phyloP scores from a whole-genome alignment of 2,797 vertebrate species.

The Manis crassicaudata region DNA sequence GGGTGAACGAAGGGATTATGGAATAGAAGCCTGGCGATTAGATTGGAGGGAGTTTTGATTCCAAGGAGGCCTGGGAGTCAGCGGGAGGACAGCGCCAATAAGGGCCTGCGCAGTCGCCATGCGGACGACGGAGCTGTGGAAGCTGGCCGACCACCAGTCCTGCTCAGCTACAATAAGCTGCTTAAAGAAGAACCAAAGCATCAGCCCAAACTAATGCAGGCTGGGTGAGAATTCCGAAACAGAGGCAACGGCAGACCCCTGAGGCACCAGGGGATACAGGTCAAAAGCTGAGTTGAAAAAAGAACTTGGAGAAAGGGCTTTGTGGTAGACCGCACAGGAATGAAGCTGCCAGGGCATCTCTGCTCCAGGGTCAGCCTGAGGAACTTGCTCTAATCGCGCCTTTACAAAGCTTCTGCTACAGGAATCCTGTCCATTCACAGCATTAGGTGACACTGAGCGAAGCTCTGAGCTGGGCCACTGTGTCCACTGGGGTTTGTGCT shows the following conservation, averaged over 20 bases:
- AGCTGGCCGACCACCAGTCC: background rate
- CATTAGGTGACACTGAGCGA: background rate
- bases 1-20: background rate
- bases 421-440: background rate
- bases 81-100: rapidly evolving
- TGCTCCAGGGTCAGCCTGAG: background rate
- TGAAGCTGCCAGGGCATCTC: background rate
- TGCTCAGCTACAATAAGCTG: background rate
- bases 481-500: background rate
- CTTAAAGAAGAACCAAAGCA: background rate
- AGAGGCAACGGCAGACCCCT: background rate
- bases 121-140: rapidly evolving
- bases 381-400: background rate
- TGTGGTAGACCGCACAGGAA: background rate
- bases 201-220: background rate
- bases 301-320: background rate
- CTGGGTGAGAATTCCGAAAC: rapidly evolving
- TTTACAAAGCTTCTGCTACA: background rate
- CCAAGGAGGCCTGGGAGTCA: background rate
- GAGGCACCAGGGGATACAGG: background rate
- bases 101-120: rapidly evolving
- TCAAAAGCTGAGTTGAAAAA: background rate
- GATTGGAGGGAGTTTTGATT: background rate
- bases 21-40: background rate
- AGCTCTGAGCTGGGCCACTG: background rate